These are phyloP conservation scores for Drosophila nigromelanica DNA, from an alignment of 1,140 invertebrate species.

Conservation along the genomic window DNA sequence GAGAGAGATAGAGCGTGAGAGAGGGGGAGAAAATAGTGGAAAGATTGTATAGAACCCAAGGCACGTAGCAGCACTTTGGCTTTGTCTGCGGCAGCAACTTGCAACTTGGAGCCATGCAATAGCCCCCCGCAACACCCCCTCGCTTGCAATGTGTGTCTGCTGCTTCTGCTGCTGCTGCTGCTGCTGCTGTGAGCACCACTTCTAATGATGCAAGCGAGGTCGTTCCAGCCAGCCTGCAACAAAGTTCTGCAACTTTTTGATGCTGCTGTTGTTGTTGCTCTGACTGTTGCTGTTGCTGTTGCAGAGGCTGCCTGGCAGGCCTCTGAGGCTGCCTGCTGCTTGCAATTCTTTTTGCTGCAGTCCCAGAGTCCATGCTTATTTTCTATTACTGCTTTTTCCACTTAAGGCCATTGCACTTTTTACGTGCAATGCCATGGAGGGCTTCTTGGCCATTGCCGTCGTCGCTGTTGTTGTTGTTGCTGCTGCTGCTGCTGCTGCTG, in stretches of 20 bases:
- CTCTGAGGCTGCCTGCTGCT: slow-evolving; percentile 52
- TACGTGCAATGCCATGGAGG: slow-evolving; percentile 81
- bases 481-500: slow-evolving; percentile 23
- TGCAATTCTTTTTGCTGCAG: slow-evolving; percentile 55
- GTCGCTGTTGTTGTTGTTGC: slow-evolving; percentile 39
- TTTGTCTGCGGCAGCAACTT: slow-evolving; percentile 62
- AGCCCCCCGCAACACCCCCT: neutral
- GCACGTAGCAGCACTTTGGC: slow-evolving; percentile 80
- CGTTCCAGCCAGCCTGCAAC: slow-evolving; percentile 53
- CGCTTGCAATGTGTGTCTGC: slow-evolving; percentile 30
- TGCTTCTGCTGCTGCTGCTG: slow-evolving; percentile 30
- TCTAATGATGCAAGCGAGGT: slow-evolving; percentile 81
- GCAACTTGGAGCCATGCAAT: slow-evolving; percentile 60
- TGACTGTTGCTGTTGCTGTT: slow-evolving; percentile 13
- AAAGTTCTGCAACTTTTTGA: slow-evolving; percentile 68
- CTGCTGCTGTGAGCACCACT: slow-evolving; percentile 67
- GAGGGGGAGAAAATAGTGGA: slow-evolving; percentile 4
- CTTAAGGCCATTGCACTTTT: slow-evolving; percentile 83
- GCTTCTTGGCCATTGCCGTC: slow-evolving; percentile 73
- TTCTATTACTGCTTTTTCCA: slow-evolving; percentile 83
- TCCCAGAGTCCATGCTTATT: slow-evolving; percentile 74
- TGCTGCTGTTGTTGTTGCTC: slow-evolving; percentile 31
- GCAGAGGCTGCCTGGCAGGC: slow-evolving; percentile 42
- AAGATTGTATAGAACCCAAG: slow-evolving; percentile 51
- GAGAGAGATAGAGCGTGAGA: neutral